Conservation (phyloP, 2,888 invertebrate species). For the Phyto melanocephala region DNA sequence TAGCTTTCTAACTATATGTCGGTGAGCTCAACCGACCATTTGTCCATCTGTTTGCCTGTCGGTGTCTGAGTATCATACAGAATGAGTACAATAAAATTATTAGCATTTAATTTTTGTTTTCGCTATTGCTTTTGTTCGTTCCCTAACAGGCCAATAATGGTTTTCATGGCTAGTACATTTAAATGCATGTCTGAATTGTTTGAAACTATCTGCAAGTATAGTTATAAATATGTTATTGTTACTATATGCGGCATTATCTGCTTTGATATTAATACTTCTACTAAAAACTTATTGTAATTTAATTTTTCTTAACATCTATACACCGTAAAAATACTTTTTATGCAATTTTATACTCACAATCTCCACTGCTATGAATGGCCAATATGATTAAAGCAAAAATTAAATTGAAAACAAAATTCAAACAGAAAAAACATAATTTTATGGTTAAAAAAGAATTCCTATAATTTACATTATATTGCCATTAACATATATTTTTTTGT, state of each 20-base stretch:
- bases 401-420: constrained; percentile 4
- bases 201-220: background rate
- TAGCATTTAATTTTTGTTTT: constrained; percentile 62
- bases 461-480: constrained; percentile 62
- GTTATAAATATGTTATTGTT: background rate
- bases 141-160: constrained; percentile 48
- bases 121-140: background rate
- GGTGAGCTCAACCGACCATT: no score
- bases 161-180: constrained; percentile 56
- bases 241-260: constrained; percentile 49
- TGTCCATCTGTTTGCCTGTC: constrained; percentile 1
- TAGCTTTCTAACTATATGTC: no score
- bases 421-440: constrained; percentile 51
- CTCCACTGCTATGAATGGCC: constrained; percentile 49
- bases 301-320: constrained; percentile 11
- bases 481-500: constrained; percentile 48
- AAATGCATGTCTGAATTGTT: constrained; percentile 27
- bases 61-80: constrained; percentile 28
- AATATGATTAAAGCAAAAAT: constrained; percentile 41
- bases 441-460: constrained; percentile 59
- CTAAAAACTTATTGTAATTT: constrained; percentile 45
- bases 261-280: constrained; percentile 59
- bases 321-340: background rate
- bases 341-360: constrained; percentile 26
- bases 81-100: constrained; percentile 61